A percentile compares a stretch with the other conserved stretches of the same genome.
These are phyloP conservation scores for Gymnoscopelus microlampas DNA, from an alignment of 2,797 vertebrate genomes.

Conservation along the genomic window DNA sequence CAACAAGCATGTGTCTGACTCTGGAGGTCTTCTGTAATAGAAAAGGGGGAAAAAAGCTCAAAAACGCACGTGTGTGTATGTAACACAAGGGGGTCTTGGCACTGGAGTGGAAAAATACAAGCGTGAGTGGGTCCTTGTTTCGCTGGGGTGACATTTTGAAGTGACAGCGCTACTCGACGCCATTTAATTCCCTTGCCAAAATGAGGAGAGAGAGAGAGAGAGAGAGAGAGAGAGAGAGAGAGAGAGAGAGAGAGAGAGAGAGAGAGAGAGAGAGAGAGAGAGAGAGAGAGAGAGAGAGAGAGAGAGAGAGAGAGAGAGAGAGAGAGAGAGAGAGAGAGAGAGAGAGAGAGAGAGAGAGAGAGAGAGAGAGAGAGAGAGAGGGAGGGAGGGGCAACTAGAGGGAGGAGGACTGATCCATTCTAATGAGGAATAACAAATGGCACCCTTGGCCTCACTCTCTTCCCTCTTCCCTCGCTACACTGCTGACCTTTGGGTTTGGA, in stretches of 20 bases:
- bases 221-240: slow-evolving; percentile 7
- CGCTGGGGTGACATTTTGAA: slow-evolving; percentile 74
- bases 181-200: slow-evolving; percentile 70
- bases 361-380: background rate
- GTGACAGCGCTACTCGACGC: slow-evolving; percentile 68
- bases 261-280: background rate
- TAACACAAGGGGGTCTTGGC: slow-evolving; percentile 34
- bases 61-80: slow-evolving; percentile 21
- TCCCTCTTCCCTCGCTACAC: slow-evolving; percentile 68
- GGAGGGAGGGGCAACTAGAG: background rate
- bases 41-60: background rate
- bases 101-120: slow-evolving; percentile 54
- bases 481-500: slow-evolving; percentile 83
- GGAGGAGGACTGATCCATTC: slow-evolving; percentile 71
- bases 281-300: slow-evolving; percentile 3
- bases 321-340: slow-evolving; percentile 1
- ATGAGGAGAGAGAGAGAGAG: slow-evolving; percentile 29
- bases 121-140: slow-evolving; percentile 71
- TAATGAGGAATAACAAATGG: slow-evolving; percentile 83
- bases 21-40: slow-evolving; percentile 41
- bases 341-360: slow-evolving; percentile 7
- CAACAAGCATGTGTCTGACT: slow-evolving; percentile 23
- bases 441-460: slow-evolving; percentile 64
- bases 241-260: slow-evolving; percentile 1
- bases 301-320: slow-evolving; percentile 1